A percentile compares a stretch with the other conserved stretches of the same genome.
phyloP scores from a whole-genome alignment of 2,797 vertebrate genomes.

The Dryobates pubescens region DNA sequence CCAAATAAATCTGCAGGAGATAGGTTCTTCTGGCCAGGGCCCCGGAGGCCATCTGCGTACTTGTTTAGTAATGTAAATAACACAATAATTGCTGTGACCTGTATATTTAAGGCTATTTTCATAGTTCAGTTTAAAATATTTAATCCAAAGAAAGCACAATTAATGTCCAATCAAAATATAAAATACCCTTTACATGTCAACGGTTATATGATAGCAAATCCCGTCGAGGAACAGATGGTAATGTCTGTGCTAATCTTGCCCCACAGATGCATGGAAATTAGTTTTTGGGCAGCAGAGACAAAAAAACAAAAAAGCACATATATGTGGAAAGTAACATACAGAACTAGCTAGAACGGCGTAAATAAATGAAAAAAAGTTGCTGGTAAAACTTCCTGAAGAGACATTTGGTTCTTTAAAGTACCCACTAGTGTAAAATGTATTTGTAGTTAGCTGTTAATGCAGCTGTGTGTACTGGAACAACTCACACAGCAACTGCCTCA shows the following conservation, averaged over 20 bases:
- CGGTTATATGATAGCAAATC: constrained; percentile 52
- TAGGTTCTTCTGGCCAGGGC: constrained; percentile 55
- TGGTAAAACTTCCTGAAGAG: constrained; percentile 50
- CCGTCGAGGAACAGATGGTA: constrained; percentile 32
- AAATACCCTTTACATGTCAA: constrained; percentile 58
- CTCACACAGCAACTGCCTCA: constrained; percentile 54
- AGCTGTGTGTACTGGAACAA: constrained; percentile 70
- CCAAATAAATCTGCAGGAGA: constrained; percentile 63
- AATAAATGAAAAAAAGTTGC: constrained; percentile 35
- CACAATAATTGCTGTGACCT: constrained; percentile 66
- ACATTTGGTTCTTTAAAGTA: constrained; percentile 58
- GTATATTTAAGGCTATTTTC: constrained; percentile 59
- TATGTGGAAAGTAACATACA: constrained; percentile 24
- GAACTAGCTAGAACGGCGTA: constrained; percentile 1
- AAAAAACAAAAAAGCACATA: constrained; percentile 1
- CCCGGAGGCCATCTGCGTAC: constrained; percentile 21
- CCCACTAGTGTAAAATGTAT: constrained; percentile 46
- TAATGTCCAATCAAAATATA: constrained; percentile 66
- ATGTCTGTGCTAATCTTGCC: constrained; percentile 59
- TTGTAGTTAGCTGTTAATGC: constrained; percentile 66
- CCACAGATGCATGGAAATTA: constrained; percentile 50
- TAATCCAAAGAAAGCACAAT: constrained; percentile 70
- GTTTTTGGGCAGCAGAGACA: constrained; percentile 23
- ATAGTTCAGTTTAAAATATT: constrained; percentile 50
- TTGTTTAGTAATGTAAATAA: constrained; percentile 71